A percentile compares a stretch with the other conserved stretches of the same genome.
phyloP scores from a whole-genome alignment of 2,113 vertebrate species.

The Typhlomys cinereus region DNA sequence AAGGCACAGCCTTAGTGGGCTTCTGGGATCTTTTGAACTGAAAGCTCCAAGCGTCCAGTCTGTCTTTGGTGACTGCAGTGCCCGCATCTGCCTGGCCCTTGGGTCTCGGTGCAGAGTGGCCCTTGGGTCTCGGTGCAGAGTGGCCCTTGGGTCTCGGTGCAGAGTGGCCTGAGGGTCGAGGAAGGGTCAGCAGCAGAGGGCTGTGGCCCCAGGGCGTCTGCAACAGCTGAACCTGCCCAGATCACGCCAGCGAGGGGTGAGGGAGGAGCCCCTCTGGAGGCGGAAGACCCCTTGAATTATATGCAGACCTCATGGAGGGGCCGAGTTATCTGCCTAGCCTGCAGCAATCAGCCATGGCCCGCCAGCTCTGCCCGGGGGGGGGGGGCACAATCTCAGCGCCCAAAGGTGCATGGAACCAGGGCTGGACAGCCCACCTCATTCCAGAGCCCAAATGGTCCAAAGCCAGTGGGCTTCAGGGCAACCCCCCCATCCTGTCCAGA shows the following conservation, averaged over 20 bases:
- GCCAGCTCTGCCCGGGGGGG: background rate
- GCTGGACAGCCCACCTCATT: background rate
- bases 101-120: background rate
- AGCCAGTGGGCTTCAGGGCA: too few relatives aligned
- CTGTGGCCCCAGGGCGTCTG: background rate
- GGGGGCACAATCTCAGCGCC: rapidly evolving
- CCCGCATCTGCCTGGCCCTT: background rate
- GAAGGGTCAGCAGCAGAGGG: too few relatives aligned
- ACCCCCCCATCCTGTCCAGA: background rate
- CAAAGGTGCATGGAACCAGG: too few relatives aligned
- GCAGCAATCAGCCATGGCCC: too few relatives aligned
- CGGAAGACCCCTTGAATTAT: background rate
- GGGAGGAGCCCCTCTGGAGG: background rate
- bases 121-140: rapidly evolving
- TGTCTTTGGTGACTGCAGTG: background rate
- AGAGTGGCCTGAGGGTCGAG: too few relatives aligned
- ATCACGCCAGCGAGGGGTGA: background rate
- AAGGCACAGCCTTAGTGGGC: too few relatives aligned
- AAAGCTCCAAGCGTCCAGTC: background rate
- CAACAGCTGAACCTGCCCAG: background rate
- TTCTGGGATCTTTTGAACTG: background rate
- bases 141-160: background rate
- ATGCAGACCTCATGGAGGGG: rapidly evolving
- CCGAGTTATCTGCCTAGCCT: background rate
- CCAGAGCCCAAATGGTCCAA: background rate